Evolutionary conservation across 2,888 invertebrate genomes (phyloP).

Genomic region (Protonemura montana): DNA sequence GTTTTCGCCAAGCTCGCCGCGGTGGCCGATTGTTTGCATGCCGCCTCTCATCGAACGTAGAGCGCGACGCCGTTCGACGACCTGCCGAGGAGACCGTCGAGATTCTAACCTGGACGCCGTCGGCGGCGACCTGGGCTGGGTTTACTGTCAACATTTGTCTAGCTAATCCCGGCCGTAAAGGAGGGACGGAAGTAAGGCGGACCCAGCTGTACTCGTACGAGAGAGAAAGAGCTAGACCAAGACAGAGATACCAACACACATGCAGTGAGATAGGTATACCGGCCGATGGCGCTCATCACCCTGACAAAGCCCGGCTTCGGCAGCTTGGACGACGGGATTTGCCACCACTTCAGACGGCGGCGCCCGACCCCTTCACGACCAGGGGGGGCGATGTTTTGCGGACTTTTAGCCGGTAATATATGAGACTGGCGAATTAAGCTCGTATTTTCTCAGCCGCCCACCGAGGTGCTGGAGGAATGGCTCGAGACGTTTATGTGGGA

Average conservation of each 20-base stretch:
- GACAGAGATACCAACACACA: no score
- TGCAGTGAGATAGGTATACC: background rate
- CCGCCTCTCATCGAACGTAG: background rate
- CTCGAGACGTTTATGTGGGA: conserved; percentile 26
- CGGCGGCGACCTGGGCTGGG: background rate
- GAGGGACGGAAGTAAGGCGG: conserved; percentile 18
- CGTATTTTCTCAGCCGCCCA: conserved; percentile 1
- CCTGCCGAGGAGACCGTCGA: background rate
- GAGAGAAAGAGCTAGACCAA: background rate
- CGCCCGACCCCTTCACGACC: background rate
- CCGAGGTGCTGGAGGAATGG: background rate
- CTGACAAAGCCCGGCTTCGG: conserved; percentile 42
- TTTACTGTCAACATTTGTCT: conserved; percentile 50
- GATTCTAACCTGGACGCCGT: background rate
- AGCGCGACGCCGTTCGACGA: background rate
- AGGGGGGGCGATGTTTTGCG: conserved; percentile 12
- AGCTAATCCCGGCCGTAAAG: conserved; percentile 47
- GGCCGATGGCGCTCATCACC: conserved; percentile 46
- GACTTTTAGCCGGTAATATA: conserved; percentile 36
- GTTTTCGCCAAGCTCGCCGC: no score
- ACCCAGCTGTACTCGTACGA: background rate
- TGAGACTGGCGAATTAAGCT: conserved; percentile 37
- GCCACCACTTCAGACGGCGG: conserved; percentile 29
- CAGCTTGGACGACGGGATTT: conserved; percentile 31
- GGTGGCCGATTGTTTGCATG: background rate